Conservation (phyloP, 2,888 invertebrate species). For the Polydrusus tereticollis region DNA sequence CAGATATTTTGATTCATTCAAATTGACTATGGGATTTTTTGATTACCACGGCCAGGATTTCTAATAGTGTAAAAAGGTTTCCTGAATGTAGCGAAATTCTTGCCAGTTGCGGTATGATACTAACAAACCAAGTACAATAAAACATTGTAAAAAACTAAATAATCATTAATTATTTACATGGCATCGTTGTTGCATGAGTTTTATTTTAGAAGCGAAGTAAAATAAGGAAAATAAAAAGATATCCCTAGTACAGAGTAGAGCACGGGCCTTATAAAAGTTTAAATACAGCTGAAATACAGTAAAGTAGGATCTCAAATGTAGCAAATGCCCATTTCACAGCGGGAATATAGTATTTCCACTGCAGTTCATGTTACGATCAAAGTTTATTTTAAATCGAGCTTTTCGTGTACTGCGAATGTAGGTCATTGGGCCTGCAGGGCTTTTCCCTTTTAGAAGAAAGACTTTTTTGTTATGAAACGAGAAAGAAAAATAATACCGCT, state of each 20-base stretch:
- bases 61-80: too few relatives aligned
- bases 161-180: too few relatives aligned
- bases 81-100: too few relatives aligned
- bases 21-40: too few relatives aligned
- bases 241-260: not conserved
- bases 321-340: not conserved
- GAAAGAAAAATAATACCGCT: slow-evolving; percentile 3
- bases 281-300: not conserved
- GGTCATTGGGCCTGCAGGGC: slow-evolving; percentile 4
- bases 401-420: not conserved
- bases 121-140: too few relatives aligned
- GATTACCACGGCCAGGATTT: too few relatives aligned
- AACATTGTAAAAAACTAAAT: too few relatives aligned
- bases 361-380: slow-evolving; percentile 12
- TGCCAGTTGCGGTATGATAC: too few relatives aligned
- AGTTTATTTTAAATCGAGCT: slow-evolving; percentile 19
- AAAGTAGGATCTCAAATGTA: slow-evolving; percentile 4
- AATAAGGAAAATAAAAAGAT: not conserved
- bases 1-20: too few relatives aligned
- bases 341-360: slow-evolving; percentile 5
- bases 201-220: not conserved
- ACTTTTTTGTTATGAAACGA: not conserved
- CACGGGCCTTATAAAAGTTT: not conserved
- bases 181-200: too few relatives aligned
- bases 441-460: not conserved